Evolutionary conservation across 1,140 invertebrate genomes (phyloP), one percentile per base, ranked within the genome.

Genomic region (Halyomorpha halys): DNA sequence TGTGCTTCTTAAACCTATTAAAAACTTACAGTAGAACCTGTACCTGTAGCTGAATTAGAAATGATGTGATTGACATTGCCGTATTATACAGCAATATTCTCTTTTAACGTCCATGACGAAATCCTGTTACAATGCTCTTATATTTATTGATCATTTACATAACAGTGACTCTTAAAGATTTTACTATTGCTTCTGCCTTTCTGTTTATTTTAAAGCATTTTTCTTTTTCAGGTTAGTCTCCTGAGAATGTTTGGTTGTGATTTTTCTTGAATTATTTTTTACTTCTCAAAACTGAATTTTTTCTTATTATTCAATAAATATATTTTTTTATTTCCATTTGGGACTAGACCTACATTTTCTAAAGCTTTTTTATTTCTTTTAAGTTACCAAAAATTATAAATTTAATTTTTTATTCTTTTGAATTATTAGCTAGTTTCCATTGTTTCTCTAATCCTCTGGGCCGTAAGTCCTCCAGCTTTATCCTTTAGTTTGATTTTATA

Each of bases 371-470:
- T 47, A 5, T 47, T 47, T 47, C 18, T 47, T 47, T n/a, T n/a
- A 47, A 47, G 45, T 47, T 47, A 47, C 45, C 45, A 47, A n/a
- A 47, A n/a, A n/a, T 47, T 30, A 30, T 30, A 30, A 30, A 30
- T 30, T n/a, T n/a, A n/a, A n/a, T n/a, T n/a, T 30, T 30, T 30
- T 30, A 30, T 30, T 30, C 27, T 30, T 3, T 30, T 30, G 27
- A 30, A 8, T 30, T 30, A 4, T 30, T 30, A 30, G 27, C 8
- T 30, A 30, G 27, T 30, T 30, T 30, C 27, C 15, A 19, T 19
- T 47, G 45, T 47, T 16, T n/a, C 45, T 47, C 45, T 47, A 47
- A 47, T 47, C 45, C 45, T 47, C 45, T 47, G 45, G 45, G 45
- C 45, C 18, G 45, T 47, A 47, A 15, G 15, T 47, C 18, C 27